Evolutionary conservation across 2,888 invertebrate genomes (phyloP), one percentile per base, ranked within the genome.

Genomic region (Limnephilus rhombicus): DNA sequence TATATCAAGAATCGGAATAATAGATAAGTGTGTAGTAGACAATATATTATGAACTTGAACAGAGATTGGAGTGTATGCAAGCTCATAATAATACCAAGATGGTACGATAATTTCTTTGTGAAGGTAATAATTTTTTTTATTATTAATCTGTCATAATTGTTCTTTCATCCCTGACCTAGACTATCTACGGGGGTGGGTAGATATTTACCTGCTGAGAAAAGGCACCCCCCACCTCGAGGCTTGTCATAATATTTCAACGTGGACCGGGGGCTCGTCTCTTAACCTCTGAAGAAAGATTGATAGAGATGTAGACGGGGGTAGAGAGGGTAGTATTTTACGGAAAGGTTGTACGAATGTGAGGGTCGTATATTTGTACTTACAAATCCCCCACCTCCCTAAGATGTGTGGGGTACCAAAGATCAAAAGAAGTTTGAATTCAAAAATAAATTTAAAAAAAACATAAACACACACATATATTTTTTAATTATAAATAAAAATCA

Each of bases 241-340:
- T 90, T 90, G 90, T 90, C 85, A 85, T 90, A 90, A 90, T 90
- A 90, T 85, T 90, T 90, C 90, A 90, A 85, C 82, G 83, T 85
- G 24, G 85, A 53, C 85, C 90, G 37, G 68, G 80, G 85, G 90
- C 80, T 89, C 88, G 88, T 89, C 88, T 89, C 80, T 89, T 86
- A 80, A 45, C 88, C 85, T 90, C 90, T 68, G 90, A 90, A 83
- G 90, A 90, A 90, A 90, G 90, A 90, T 90, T 90, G 90, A 90
- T 90, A 90, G 90, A 90, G 90, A 90, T 90, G 90, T 90, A 68
- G 49, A 83, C n/a, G 83, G 53, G 24, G 68, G 37, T 68, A 31
- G 53, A 68, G 68, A 90, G 41, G 53, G 85, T 53, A 49, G 53
- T 80, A 31, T 87, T 87, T 87, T 87, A 34, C 31, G 18, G 29